phyloP scores from a whole-genome alignment of 2,797 vertebrate genomes.

The Argyrosomus regius region DNA sequence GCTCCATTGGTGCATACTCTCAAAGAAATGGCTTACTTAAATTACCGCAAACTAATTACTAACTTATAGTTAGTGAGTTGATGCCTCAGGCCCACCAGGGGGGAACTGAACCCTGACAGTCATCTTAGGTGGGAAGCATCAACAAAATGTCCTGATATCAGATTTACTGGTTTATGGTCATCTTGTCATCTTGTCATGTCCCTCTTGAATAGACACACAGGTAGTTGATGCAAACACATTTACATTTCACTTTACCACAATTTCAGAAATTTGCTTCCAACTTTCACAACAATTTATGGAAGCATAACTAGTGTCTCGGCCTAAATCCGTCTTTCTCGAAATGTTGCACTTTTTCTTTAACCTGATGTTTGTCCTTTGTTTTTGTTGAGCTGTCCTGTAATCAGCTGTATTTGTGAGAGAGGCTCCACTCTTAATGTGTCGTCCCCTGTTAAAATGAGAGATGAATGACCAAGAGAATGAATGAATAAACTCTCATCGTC shows the following conservation, averaged over 20 bases:
- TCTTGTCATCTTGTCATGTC: background rate
- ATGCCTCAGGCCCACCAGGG: background rate
- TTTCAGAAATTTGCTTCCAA: background rate
- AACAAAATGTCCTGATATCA: background rate
- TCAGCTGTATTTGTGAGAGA: conserved; percentile 19
- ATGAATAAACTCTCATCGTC: conserved; percentile 49
- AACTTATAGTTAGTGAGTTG: too few species aligned
- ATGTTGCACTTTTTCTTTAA: conserved; percentile 1
- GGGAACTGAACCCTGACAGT: background rate
- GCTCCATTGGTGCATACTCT: too few species aligned
- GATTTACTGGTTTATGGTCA: background rate
- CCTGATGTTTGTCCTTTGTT: background rate
- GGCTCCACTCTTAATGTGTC: conserved; percentile 19
- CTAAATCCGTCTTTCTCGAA: background rate
- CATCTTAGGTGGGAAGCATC: background rate
- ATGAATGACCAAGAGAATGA: conserved; percentile 55
- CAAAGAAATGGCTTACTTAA: too few species aligned
- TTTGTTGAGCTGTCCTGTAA: conserved; percentile 35
- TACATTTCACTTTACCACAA: background rate
- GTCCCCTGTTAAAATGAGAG: conserved; percentile 17
- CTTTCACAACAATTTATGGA: background rate
- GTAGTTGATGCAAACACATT: background rate
- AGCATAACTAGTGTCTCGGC: background rate
- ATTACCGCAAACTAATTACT: too few species aligned
- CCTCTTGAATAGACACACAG: background rate